phyloP scores from a whole-genome alignment of 2,888 invertebrate genomes.

The Apodemia zela region DNA sequence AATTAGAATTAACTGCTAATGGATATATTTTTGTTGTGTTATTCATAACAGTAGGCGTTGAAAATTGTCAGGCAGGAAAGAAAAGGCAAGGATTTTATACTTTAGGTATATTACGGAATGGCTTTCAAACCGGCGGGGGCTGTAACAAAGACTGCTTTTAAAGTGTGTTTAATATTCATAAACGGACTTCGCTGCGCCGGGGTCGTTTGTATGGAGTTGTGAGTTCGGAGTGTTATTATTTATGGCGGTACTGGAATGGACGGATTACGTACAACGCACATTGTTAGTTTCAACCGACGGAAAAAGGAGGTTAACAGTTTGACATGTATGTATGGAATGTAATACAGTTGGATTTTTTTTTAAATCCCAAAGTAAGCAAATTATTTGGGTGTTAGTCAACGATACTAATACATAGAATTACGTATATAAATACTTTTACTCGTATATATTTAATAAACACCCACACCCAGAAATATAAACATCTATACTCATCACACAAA shows the following conservation, averaged over 20 bases:
- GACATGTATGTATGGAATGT: no score
- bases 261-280: slow-evolving; percentile 1
- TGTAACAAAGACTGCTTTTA: slow-evolving; percentile 10
- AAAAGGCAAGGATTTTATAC: slow-evolving; percentile 10
- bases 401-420: no score
- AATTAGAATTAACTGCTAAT: slow-evolving; percentile 12
- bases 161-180: slow-evolving; percentile 14
- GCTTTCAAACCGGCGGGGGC: neutral
- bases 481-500: no score
- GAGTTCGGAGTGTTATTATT: slow-evolving; percentile 6
- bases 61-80: neutral
- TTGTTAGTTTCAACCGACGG: no score
- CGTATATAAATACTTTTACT: no score
- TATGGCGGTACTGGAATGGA: neutral
- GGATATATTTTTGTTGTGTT: slow-evolving; percentile 11
- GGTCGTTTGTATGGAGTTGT: neutral
- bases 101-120: slow-evolving; percentile 8
- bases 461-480: no score
- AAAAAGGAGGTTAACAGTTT: no score
- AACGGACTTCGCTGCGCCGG: slow-evolving; percentile 4
- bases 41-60: neutral
- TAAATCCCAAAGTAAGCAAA: no score
- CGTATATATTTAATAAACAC: no score
- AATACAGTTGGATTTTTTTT: no score
- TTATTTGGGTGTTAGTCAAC: no score